Evolutionary conservation across 37 sponge, comb jelly and placozoan species (phyloP).

Genomic region (Dysidea cf. avara): DNA sequence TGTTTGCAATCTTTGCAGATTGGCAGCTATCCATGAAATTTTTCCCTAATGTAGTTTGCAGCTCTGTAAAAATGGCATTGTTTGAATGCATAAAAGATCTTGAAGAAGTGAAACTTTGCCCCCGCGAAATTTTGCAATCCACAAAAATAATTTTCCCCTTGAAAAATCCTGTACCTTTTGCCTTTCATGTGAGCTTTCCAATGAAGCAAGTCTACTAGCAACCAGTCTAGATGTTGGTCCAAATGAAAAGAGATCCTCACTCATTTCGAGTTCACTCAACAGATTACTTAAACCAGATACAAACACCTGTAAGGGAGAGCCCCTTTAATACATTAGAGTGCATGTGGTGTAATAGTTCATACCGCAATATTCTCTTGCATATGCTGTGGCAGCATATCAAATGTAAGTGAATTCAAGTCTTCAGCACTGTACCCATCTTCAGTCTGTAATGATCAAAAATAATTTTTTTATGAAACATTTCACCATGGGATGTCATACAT

Average conservation of each 20-base stretch:
- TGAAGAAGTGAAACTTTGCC: too few species aligned
- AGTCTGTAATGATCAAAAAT: too few species aligned
- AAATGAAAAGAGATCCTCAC: conserved; percentile 67
- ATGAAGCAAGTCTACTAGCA: conserved; percentile 41
- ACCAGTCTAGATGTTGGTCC: conserved; percentile 58
- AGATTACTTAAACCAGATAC: conserved; percentile 25
- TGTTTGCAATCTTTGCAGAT: too few species aligned
- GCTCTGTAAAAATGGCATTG: too few species aligned
- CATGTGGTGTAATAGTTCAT: too few species aligned
- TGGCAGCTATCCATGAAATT: too few species aligned
- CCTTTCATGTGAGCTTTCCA: conserved; percentile 34
- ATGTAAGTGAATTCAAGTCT: conserved; percentile 32
- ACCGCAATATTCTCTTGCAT: conserved; percentile 39
- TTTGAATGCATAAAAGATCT: too few species aligned
- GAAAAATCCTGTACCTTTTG: conserved; percentile 57
- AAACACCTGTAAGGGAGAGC: conserved; percentile 33
- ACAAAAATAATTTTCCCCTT: too few species aligned
- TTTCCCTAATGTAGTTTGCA: too few species aligned
- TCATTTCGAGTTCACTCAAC: conserved; percentile 21
- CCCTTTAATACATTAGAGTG: background rate
- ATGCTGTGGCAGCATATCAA: conserved; percentile 35
- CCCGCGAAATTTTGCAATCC: too few species aligned
- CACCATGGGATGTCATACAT: too few species aligned
- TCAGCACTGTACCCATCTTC: conserved; percentile 7
- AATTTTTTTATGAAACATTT: too few species aligned